phyloP scores from a whole-genome alignment of 2,888 invertebrate species.

The Lomographa bimaculata region DNA sequence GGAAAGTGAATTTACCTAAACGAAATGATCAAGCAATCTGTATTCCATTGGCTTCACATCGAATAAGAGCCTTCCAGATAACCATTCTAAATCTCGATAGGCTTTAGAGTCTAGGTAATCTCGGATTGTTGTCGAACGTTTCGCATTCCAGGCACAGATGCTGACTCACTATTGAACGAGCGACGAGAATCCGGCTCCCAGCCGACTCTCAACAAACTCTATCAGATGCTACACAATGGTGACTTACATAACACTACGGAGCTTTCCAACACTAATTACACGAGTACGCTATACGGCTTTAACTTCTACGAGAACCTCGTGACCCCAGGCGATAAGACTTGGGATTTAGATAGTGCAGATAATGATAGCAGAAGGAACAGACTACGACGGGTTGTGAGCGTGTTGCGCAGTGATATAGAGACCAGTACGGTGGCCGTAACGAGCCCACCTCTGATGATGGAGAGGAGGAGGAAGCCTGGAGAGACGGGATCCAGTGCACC shows the following conservation, averaged over 20 bases:
- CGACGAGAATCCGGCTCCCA: constrained; percentile 45
- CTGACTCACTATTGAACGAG: constrained; percentile 56
- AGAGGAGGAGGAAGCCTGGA: constrained; percentile 63
- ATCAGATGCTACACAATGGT: constrained; percentile 68
- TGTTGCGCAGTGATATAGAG: constrained; percentile 43
- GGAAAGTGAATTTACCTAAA: too few relatives aligned
- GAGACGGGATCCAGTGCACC: constrained; percentile 75
- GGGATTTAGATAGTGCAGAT: neutral
- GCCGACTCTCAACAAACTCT: constrained; percentile 70
- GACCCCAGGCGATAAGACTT: neutral
- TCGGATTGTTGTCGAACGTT: constrained; percentile 17
- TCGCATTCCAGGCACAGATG: constrained; percentile 64
- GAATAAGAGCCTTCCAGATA: too few relatives aligned
- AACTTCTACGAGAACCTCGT: constrained; percentile 41
- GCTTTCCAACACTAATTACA: constrained; percentile 53
- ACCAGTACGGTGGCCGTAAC: constrained; percentile 43
- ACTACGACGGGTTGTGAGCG: constrained; percentile 59
- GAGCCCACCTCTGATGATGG: constrained; percentile 45
- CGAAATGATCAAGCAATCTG: constrained; percentile 2
- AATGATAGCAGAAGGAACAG: constrained; percentile 47
- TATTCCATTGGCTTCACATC: constrained; percentile 3
- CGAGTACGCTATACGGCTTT: constrained; percentile 46
- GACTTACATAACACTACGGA: constrained; percentile 51
- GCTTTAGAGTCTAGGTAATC: neutral
- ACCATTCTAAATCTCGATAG: constrained; percentile 9